These are phyloP conservation scores for Phasia obesa DNA, from an alignment of 2,888 invertebrate genomes.

Conservation along the genomic window DNA sequence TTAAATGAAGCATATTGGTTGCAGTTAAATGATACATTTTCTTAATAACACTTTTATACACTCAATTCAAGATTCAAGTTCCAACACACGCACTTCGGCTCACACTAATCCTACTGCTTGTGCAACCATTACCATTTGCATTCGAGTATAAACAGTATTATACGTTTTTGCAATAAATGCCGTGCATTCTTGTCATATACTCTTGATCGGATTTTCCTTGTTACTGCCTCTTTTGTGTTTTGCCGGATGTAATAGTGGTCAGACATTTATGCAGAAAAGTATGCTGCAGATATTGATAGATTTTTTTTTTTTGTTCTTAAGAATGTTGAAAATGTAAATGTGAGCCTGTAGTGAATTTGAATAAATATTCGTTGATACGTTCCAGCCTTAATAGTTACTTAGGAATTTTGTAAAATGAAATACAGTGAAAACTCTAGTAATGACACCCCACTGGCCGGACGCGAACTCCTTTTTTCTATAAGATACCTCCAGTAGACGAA, in stretches of 20 bases:
- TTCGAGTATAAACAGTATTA: conserved; percentile 26
- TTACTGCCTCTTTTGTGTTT: conserved; percentile 18
- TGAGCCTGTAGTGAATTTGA: not conserved
- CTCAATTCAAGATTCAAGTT: not conserved
- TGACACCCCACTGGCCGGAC: too few relatives aligned
- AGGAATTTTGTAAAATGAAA: too few relatives aligned
- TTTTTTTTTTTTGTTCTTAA: not conserved
- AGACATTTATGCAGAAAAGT: conserved; percentile 14
- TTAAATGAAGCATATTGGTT: conserved; percentile 63
- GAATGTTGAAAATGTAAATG: not conserved
- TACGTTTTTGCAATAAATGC: conserved; percentile 7
- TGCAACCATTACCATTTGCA: conserved; percentile 15
- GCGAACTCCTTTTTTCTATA: too few relatives aligned
- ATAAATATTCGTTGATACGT: not conserved
- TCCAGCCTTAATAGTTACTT: too few relatives aligned
- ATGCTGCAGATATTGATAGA: not conserved
- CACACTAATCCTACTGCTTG: not conserved
- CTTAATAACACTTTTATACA: not conserved
- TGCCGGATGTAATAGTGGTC: conserved; percentile 11
- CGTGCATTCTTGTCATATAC: not conserved
- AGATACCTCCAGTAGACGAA: too few relatives aligned
- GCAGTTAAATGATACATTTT: conserved; percentile 55
- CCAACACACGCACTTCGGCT: not conserved
- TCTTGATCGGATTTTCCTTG: conserved; percentile 5
- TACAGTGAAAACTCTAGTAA: too few relatives aligned